A percentile compares a stretch with the other conserved stretches of the same genome.
These are phyloP conservation scores for Theonella swinhoei DNA, from an alignment of 37 sponge, comb jelly and placozoan genomes.

Conservation along the genomic window DNA sequence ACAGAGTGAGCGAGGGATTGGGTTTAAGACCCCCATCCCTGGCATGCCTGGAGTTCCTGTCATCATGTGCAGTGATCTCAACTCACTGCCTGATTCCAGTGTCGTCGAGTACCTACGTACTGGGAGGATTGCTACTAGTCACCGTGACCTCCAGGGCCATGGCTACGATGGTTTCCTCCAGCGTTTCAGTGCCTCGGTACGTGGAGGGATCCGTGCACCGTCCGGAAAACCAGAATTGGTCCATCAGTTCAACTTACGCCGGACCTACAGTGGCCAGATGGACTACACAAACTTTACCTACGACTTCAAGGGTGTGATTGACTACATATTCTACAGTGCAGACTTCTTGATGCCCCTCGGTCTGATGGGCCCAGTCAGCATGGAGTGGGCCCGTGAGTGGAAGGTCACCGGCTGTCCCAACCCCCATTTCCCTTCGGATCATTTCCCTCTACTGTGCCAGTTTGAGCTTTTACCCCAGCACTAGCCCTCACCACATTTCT, in stretches of 20 bases:
- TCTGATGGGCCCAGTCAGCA: slow-evolving; percentile 78
- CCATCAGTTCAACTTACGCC: slow-evolving; percentile 83
- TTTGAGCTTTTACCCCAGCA: slow-evolving; percentile 65
- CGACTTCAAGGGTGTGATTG: slow-evolving; percentile 95
- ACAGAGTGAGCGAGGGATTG: slow-evolving; percentile 66
- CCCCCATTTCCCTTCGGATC: slow-evolving; percentile 96
- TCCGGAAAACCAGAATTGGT: slow-evolving; percentile 68
- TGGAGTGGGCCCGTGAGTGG: slow-evolving; percentile 86
- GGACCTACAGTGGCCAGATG: slow-evolving; percentile 73
- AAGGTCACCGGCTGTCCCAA: slow-evolving; percentile 94
- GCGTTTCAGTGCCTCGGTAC: slow-evolving; percentile 52
- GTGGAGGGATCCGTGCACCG: slow-evolving; percentile 43
- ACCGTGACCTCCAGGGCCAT: slow-evolving; percentile 77
- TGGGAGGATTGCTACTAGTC: slow-evolving; percentile 72
- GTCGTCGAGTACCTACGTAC: slow-evolving; percentile 87
- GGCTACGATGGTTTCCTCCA: slow-evolving; percentile 84
- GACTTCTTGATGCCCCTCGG: slow-evolving; percentile 75
- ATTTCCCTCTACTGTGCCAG: slow-evolving; percentile 90
- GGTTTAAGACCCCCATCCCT: slow-evolving; percentile 41
- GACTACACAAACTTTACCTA: slow-evolving; percentile 92
- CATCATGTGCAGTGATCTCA: slow-evolving; percentile 90
- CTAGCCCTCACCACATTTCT: too few species aligned
- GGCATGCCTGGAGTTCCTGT: slow-evolving; percentile 82
- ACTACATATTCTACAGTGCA: slow-evolving; percentile 87
- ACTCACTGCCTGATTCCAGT: slow-evolving; percentile 96